phyloP scores from a whole-genome alignment of 2,888 invertebrate species.

The Ichneumon xanthorius region DNA sequence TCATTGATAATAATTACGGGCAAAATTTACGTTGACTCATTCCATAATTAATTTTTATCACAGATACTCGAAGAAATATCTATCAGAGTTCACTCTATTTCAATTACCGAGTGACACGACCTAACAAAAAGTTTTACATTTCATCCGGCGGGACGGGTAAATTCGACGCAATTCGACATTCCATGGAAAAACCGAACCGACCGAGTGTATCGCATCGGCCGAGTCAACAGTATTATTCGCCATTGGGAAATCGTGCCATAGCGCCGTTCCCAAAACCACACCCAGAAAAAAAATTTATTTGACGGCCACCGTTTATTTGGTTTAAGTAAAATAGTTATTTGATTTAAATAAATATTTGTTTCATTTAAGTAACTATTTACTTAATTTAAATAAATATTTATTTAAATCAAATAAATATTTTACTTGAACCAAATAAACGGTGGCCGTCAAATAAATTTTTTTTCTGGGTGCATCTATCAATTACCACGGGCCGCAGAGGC shows the following conservation, averaged over 20 bases:
- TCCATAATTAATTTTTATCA: background rate
- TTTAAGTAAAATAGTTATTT: too few relatives aligned
- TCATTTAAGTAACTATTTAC: too few relatives aligned
- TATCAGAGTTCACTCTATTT: background rate
- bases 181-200: background rate
- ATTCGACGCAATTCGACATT: too few relatives aligned
- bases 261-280: slow-evolving; percentile 5
- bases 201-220: background rate
- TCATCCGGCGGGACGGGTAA: background rate
- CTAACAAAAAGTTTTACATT: slow-evolving; percentile 14
- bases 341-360: too few relatives aligned
- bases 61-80: background rate
- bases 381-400: too few relatives aligned
- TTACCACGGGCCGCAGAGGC: background rate
- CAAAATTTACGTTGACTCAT: background rate
- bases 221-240: background rate
- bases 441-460: too few relatives aligned
- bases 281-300: too few relatives aligned
- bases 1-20: background rate
- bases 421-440: too few relatives aligned
- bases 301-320: too few relatives aligned
- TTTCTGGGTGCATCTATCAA: too few relatives aligned
- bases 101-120: slow-evolving; percentile 6
- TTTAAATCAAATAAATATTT: too few relatives aligned
- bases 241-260: background rate